Conservation (phyloP, 2,797 vertebrate species). For the Chrosomus eos region DNA sequence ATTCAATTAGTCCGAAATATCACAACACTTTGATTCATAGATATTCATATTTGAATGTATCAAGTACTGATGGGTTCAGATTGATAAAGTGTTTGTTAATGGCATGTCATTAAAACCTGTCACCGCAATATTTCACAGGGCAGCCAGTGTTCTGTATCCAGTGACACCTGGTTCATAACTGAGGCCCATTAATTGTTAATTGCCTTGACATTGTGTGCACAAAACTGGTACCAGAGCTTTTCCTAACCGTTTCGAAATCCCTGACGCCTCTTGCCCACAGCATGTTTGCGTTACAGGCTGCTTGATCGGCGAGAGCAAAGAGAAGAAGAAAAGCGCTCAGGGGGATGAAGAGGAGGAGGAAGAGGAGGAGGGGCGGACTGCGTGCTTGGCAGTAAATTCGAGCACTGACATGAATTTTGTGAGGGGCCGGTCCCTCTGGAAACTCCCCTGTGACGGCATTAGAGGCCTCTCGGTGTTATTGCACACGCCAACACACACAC, state of each 20-base stretch:
- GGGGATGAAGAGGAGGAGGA: constrained; percentile 30
- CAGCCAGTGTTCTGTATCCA: constrained; percentile 5
- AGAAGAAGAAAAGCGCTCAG: constrained; percentile 37
- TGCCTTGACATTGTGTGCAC: constrained; percentile 13
- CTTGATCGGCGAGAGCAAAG: constrained; percentile 54
- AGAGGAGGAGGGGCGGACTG: constrained; percentile 26
- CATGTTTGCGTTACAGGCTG: constrained; percentile 60
- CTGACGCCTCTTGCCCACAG: constrained; percentile 45
- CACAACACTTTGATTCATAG: background rate
- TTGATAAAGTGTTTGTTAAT: background rate
- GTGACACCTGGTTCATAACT: constrained; percentile 18
- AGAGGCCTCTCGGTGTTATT: constrained; percentile 39
- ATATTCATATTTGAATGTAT: background rate
- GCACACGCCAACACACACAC: too few species aligned
- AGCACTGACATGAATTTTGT: constrained; percentile 59
- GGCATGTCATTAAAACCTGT: background rate
- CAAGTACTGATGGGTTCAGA: background rate
- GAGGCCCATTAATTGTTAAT: constrained; percentile 36
- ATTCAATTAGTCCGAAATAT: background rate
- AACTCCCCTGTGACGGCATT: constrained; percentile 60
- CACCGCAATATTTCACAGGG: background rate
- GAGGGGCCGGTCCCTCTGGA: constrained; percentile 61
- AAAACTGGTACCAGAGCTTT: constrained; percentile 24
- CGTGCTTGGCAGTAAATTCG: constrained; percentile 59
- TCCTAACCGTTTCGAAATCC: constrained; percentile 9